Conservation (phyloP, 37 sponge, comb jelly and placozoan species). For the Trichoplax adhaerens region DNA sequence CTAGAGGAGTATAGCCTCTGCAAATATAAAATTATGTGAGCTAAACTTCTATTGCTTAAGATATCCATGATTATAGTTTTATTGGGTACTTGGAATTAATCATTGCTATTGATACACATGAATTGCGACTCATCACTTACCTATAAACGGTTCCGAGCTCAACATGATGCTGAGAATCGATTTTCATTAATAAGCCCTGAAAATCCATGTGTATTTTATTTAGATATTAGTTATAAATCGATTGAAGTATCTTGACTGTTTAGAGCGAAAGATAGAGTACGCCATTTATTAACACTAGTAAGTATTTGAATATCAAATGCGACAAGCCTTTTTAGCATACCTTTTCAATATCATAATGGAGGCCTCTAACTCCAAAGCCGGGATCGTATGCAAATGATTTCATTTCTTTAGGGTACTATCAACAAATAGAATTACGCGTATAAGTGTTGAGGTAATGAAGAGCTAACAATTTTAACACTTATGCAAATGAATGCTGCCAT, state of each 20-base stretch:
- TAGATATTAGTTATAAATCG: background rate
- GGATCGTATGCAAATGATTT: conserved; percentile 50
- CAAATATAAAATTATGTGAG: background rate
- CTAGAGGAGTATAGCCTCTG: conserved; percentile 46
- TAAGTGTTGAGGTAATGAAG: background rate
- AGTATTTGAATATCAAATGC: too few species aligned
- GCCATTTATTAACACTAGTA: too few species aligned
- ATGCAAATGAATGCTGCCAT: too few species aligned
- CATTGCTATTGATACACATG: too few species aligned
- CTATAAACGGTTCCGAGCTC: conserved; percentile 65
- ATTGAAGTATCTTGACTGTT: too few species aligned
- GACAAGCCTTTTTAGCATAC: background rate
- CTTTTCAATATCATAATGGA: conserved; percentile 61
- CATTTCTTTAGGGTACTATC: conserved; percentile 51
- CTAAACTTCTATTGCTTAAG: background rate
- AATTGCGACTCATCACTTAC: conserved; percentile 2
- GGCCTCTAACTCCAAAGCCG: conserved; percentile 70
- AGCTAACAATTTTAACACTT: background rate
- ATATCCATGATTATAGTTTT: background rate
- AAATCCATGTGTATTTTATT: background rate
- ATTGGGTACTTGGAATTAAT: too few species aligned
- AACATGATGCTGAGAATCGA: conserved; percentile 71
- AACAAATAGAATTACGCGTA: background rate
- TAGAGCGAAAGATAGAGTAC: too few species aligned
- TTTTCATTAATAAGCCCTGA: conserved; percentile 69